Evolutionary conservation across 2,113 vertebrate species (phyloP), one percentile per base, ranked within the genome.

Genomic region (Oreochromis spilurus): DNA sequence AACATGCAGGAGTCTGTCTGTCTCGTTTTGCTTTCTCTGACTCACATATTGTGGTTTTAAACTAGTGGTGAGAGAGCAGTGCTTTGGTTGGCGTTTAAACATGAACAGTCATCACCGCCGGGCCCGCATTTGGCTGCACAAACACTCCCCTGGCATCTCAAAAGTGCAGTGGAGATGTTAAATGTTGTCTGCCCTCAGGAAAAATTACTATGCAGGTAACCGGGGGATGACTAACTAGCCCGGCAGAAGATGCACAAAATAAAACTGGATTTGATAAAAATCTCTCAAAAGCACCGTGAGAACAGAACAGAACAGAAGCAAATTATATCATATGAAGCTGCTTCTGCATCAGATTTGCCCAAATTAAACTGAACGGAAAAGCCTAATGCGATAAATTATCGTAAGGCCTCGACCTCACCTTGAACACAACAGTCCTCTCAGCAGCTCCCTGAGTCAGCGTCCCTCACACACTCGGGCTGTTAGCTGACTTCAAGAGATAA

Each of bases 371-470:
- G 17, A 77, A 52, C 26, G 9, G 17, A 52, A 52, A 84, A 45
- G 19, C 55, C 54, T 82, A 84, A 84, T 40, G 79, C 58, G 72
- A 79, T 54, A 84, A 88, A 87, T 79, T 72, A 79, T 54, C 62
- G 38, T n/a, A 72, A 87, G 82, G 89, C 84, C 60, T 81, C 38
- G 19, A 83, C 85, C 93, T 96, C 93, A 95, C 95, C 94, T 95
- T 95, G 93, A 94, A 92, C 85, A 83, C 90, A 88, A 81, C 84
- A 40, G 78, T 84, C 88, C 86, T 89, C 84, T 77, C 48, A 65
- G 75, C 88, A 82, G 31, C 72, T 88, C 82, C 70, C 92, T 93
- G 94, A 95, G 92, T 96, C 95, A 95, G 94, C 92, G 10, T 57
- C 84, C 87, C 88, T 83, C 86, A 87, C 75, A 43, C 88, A 87